Conservation (phyloP, 2,888 invertebrate genomes). For the Xestia sexstrigata region DNA sequence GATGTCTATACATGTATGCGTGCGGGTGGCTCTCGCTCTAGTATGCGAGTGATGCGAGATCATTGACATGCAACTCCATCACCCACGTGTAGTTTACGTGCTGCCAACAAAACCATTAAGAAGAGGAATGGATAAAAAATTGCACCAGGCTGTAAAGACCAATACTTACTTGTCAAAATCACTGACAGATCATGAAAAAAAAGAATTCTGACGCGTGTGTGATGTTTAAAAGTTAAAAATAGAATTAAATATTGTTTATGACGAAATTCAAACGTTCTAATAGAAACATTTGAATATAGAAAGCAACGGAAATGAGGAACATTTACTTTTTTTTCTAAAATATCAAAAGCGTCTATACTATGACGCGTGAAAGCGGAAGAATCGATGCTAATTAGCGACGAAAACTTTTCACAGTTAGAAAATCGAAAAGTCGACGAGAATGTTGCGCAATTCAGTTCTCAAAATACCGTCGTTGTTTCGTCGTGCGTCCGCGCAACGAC, state of each 20-base stretch:
- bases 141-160: constrained; percentile 39
- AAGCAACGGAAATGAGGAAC: constrained; percentile 64
- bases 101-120: constrained; percentile 63
- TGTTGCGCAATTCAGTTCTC: constrained; percentile 77
- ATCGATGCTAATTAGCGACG: constrained; percentile 74
- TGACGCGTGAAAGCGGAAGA: constrained; percentile 73
- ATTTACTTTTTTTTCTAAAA: constrained; percentile 35
- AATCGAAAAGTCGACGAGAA: constrained; percentile 61
- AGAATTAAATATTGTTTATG: constrained; percentile 21
- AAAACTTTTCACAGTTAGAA: constrained; percentile 63
- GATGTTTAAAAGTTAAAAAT: constrained; percentile 22
- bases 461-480: constrained; percentile 77
- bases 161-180: constrained; percentile 35
- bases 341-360: constrained; percentile 64
- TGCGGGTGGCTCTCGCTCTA: constrained; percentile 40
- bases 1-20: constrained; percentile 7
- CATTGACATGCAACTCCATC: constrained; percentile 63
- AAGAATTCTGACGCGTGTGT: constrained; percentile 12
- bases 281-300: constrained; percentile 59
- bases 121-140: constrained; percentile 26
- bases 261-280: constrained; percentile 33
- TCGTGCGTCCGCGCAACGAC: constrained; percentile 76
- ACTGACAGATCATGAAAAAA: constrained; percentile 21
- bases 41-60: constrained; percentile 62
- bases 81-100: constrained; percentile 43